phyloP scores from a whole-genome alignment of 1,140 invertebrate genomes.

The Reticulitermes speratus region DNA sequence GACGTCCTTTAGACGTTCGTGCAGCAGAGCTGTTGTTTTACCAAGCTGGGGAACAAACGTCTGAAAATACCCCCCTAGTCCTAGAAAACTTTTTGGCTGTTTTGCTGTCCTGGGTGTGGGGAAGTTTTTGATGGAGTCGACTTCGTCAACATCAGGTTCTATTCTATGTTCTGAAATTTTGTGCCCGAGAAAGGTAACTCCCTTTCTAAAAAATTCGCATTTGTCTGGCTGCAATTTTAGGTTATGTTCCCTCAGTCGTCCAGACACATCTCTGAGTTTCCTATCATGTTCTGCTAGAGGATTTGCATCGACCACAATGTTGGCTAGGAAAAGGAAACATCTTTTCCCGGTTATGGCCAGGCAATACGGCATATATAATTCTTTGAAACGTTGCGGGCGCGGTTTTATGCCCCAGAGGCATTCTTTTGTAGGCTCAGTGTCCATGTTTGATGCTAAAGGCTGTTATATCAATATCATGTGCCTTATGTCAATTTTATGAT shows the following conservation, averaged over 20 bases:
- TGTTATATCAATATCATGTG: constrained; percentile 40
- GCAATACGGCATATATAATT: constrained; percentile 36
- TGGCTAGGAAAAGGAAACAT: constrained; percentile 38
- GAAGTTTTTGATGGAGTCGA: constrained; percentile 39
- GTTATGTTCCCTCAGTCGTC: constrained; percentile 35
- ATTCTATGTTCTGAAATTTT: constrained; percentile 28
- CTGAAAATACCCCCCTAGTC: constrained; percentile 32
- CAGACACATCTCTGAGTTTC: constrained; percentile 37
- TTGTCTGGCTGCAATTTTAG: constrained; percentile 40
- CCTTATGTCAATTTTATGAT: constrained; percentile 48
- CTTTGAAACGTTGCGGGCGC: constrained; percentile 38
- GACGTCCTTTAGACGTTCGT: constrained; percentile 31
- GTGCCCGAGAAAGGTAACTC: constrained; percentile 38
- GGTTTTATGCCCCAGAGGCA: constrained; percentile 40
- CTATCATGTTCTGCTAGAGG: constrained; percentile 35
- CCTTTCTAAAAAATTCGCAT: constrained; percentile 38
- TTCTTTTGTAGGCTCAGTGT: constrained; percentile 37
- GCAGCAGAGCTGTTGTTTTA: constrained; percentile 35
- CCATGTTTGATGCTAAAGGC: constrained; percentile 41
- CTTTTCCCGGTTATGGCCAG: constrained; percentile 1
- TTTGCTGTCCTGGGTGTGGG: constrained; percentile 39
- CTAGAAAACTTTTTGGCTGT: constrained; percentile 42
- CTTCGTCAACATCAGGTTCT: constrained; percentile 39
- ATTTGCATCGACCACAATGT: constrained; percentile 36
- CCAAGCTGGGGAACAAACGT: constrained; percentile 29